Conservation (phyloP, 2,797 vertebrate species). For the Thalassophryne amazonica region DNA sequence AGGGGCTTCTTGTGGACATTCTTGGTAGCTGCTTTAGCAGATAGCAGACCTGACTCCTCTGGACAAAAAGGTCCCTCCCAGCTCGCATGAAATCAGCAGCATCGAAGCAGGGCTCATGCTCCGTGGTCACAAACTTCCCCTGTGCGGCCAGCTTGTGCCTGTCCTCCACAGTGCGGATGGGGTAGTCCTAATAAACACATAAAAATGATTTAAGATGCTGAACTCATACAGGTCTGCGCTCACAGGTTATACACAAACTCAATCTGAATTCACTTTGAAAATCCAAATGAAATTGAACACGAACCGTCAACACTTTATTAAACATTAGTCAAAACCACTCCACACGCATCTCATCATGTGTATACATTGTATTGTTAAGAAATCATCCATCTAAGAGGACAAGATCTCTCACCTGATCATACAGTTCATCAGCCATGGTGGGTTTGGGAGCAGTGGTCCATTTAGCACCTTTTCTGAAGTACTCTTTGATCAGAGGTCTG, state of each 20-base stretch:
- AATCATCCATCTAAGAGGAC: background rate
- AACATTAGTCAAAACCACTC: background rate
- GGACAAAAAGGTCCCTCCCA: conserved; percentile 94
- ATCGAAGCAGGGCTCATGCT: conserved; percentile 97
- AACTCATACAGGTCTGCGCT: background rate
- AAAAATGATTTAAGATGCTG: background rate
- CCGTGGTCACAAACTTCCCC: conserved; percentile 98
- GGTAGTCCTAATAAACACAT: conserved; percentile 82
- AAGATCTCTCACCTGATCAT: conserved; percentile 85
- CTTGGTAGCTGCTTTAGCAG: too few species aligned
- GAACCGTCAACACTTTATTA: background rate
- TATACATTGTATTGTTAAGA: background rate
- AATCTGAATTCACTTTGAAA: background rate
- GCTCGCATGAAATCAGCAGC: conserved; percentile 98
- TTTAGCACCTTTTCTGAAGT: conserved; percentile 92
- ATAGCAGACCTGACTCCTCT: conserved; percentile 90
- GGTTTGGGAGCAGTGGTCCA: conserved; percentile 99
- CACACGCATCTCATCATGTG: background rate
- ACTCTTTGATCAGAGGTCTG: conserved; percentile 93
- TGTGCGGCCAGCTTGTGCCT: conserved; percentile 92
- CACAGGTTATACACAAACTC: too few species aligned
- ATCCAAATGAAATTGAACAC: background rate
- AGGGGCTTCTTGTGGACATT: too few species aligned
- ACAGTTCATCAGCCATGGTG: conserved; percentile 92
- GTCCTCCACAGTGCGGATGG: conserved; percentile 93